Percentiles rank a stretch among this genome's conserved stretches.
Conservation (phyloP, 2,113 vertebrate genomes). For the Salvelinus fontinalis region DNA sequence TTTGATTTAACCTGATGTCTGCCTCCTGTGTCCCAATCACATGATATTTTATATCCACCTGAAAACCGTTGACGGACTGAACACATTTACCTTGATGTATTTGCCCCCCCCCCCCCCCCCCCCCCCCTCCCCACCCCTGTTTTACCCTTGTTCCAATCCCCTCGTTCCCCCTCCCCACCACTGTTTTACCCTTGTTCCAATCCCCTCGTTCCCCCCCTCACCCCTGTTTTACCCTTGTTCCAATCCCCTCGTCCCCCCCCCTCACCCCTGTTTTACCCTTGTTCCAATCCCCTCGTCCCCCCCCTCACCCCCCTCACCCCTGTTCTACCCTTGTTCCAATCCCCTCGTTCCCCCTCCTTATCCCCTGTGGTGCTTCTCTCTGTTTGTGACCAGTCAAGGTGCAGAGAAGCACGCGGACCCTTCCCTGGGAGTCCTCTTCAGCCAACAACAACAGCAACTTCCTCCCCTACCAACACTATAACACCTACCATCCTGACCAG, state of each 20-base stretch:
- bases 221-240: not conserved
- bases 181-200: not conserved
- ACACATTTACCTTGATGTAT: too few species aligned
- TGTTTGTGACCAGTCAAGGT: slow-evolving; percentile 86
- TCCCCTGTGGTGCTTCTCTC: slow-evolving; percentile 30
- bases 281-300: not conserved
- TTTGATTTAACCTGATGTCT: too few species aligned
- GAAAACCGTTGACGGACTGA: too few species aligned
- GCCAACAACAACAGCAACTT: slow-evolving; percentile 56
- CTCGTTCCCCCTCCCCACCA: slow-evolving; percentile 11
- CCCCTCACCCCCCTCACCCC: slow-evolving; percentile 17
- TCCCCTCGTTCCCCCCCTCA: slow-evolving; percentile 16
- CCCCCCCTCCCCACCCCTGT: too few species aligned
- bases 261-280: slow-evolving; percentile 27
- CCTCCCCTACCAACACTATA: slow-evolving; percentile 86
- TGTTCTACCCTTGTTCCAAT: slow-evolving; percentile 10
- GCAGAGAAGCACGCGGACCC: slow-evolving; percentile 89
- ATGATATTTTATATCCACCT: too few species aligned
- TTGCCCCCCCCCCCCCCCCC: slow-evolving; percentile 3
- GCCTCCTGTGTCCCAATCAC: too few species aligned
- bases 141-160: slow-evolving; percentile 1
- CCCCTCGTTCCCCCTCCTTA: slow-evolving; percentile 19
- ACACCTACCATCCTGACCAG: slow-evolving; percentile 86
- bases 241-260: slow-evolving; percentile 4
- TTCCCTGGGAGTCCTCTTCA: slow-evolving; percentile 83